Evolutionary conservation across 2,888 invertebrate genomes (phyloP).

Genomic region (Onthophagus sagittarius): DNA sequence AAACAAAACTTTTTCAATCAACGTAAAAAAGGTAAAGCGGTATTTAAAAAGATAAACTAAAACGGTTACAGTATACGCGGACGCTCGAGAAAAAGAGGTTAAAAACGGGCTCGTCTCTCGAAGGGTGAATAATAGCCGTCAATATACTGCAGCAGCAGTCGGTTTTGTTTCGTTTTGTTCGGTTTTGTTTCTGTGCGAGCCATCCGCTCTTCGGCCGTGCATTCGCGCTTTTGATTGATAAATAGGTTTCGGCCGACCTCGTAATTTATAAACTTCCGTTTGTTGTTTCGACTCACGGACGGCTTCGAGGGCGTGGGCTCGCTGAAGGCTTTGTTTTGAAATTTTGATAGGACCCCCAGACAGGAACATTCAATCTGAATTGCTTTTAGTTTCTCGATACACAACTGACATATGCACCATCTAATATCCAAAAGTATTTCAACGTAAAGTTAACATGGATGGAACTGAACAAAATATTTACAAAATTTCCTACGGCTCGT

Average conservation of each 20-base stretch:
- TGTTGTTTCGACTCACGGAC: slow-evolving; percentile 2
- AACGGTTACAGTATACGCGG: not conserved
- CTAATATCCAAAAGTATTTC: too few relatives aligned
- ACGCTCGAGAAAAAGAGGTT: not conserved
- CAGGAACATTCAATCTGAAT: not conserved
- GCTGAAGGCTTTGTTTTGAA: not conserved
- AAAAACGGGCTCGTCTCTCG: not conserved
- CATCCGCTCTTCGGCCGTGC: slow-evolving; percentile 1
- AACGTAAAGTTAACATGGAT: too few relatives aligned
- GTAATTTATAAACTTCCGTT: slow-evolving; percentile 13
- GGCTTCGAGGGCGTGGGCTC: not conserved
- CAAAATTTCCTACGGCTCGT: too few relatives aligned
- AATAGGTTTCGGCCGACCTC: slow-evolving; percentile 9
- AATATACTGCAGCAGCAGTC: slow-evolving; percentile 4
- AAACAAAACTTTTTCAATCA: too few relatives aligned
- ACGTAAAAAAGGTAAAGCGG: not conserved
- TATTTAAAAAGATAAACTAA: not conserved
- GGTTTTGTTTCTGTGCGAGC: not conserved
- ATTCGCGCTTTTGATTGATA: slow-evolving; percentile 12
- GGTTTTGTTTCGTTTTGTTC: slow-evolving; percentile 4
- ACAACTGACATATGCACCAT: too few relatives aligned
- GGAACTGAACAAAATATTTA: too few relatives aligned
- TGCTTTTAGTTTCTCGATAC: not conserved
- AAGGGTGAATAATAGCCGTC: slow-evolving; percentile 9
- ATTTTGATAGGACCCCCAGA: not conserved